These are phyloP conservation scores for Panzeria rudis DNA, from an alignment of 2,888 invertebrate genomes.

Conservation along the genomic window DNA sequence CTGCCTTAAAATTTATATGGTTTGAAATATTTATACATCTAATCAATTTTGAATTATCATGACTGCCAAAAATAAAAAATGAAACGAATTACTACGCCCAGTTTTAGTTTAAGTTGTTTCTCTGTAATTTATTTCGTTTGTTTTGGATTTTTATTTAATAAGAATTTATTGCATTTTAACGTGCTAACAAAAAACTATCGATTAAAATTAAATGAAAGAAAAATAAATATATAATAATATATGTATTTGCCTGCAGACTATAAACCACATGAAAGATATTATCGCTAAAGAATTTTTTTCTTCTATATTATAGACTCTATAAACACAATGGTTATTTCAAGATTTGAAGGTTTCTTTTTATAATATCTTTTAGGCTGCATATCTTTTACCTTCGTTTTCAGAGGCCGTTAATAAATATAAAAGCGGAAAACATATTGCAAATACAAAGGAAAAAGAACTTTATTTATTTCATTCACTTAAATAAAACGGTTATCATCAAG, in stretches of 20 bases:
- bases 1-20: conserved; percentile 30
- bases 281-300: neutral
- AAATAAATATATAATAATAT: conserved; percentile 17
- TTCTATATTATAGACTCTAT: neutral
- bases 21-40: conserved; percentile 41
- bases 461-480: too few species aligned
- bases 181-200: conserved; percentile 55
- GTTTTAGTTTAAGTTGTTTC: conserved; percentile 36
- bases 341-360: conserved; percentile 26
- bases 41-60: conserved; percentile 67
- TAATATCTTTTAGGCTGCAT: too few species aligned
- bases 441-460: too few species aligned
- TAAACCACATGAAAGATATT: neutral
- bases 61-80: conserved; percentile 28
- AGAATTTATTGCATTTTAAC: conserved; percentile 59
- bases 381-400: too few species aligned
- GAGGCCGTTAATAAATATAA: too few species aligned
- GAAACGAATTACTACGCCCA: conserved; percentile 51
- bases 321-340: conserved; percentile 27
- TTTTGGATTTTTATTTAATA: conserved; percentile 18
- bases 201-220: conserved; percentile 47
- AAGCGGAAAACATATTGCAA: too few species aligned
- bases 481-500: too few species aligned
- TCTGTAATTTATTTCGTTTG: neutral
- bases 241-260: conserved; percentile 2